Percentiles rank a stretch among this genome's conserved stretches.
phyloP scores from a whole-genome alignment of 2,113 vertebrate genomes.

The Euleptes europaea region DNA sequence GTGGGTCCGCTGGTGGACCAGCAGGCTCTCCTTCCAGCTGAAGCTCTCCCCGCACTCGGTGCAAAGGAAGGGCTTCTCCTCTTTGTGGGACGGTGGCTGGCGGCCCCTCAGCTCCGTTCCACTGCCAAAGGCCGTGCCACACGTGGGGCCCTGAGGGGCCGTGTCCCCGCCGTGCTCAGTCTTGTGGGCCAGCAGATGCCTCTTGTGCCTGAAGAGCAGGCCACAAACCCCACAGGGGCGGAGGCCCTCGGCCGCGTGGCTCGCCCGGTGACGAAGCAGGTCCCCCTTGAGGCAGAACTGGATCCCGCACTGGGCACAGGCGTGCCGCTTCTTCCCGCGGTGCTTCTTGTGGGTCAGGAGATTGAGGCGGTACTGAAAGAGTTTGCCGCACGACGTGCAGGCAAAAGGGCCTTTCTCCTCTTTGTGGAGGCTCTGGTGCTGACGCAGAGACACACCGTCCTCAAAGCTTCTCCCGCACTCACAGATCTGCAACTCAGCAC shows the following conservation, averaged over 20 bases:
- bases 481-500: background rate
- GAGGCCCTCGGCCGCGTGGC: slow-evolving; percentile 80
- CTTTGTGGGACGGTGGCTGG: slow-evolving; percentile 72
- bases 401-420: slow-evolving; percentile 71
- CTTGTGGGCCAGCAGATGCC: background rate
- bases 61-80: slow-evolving; percentile 81
- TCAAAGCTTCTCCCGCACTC: background rate
- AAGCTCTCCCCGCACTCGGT: slow-evolving; percentile 75
- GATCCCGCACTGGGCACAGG: slow-evolving; percentile 57
- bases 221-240: background rate
- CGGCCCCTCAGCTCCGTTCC: slow-evolving; percentile 80
- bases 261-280: slow-evolving; percentile 85
- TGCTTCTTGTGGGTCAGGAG: slow-evolving; percentile 72
- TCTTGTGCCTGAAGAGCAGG: background rate
- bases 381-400: slow-evolving; percentile 71
- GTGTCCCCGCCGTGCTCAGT: background rate
- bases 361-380: slow-evolving; percentile 73
- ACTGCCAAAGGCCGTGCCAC: slow-evolving; percentile 40
- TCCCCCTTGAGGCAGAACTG: slow-evolving; percentile 76
- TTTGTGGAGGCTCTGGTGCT: background rate
- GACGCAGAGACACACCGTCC: rapidly evolving
- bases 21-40: slow-evolving; percentile 63
- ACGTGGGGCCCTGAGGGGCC: background rate
- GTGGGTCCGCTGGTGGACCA: slow-evolving; percentile 38
- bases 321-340: slow-evolving; percentile 46